Conservation (phyloP, 2,888 invertebrate species). For the Eilema caniola region DNA sequence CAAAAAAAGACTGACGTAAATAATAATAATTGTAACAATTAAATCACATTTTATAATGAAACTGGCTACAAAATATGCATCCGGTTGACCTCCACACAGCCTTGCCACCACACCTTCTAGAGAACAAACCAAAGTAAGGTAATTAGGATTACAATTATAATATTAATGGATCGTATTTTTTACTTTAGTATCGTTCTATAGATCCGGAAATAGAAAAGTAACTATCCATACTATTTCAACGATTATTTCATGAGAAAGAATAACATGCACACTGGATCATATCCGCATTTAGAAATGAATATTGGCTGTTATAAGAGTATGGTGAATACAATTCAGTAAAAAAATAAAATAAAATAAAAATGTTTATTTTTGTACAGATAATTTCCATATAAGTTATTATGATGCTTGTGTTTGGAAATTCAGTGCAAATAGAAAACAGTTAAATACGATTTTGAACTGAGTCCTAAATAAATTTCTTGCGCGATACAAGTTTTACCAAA, state of each 20-base stretch:
- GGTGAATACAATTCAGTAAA: no score
- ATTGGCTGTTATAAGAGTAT: background rate
- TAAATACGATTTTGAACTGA: no score
- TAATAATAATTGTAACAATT: slow-evolving; percentile 33
- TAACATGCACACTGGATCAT: background rate
- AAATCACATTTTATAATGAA: slow-evolving; percentile 46
- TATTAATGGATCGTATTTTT: slow-evolving; percentile 8
- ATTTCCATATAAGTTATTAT: no score
- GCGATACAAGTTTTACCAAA: no score
- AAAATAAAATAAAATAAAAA: no score
- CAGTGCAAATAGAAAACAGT: no score
- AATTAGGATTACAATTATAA: slow-evolving; percentile 26
- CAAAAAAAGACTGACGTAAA: slow-evolving; percentile 25
- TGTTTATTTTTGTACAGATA: no score
- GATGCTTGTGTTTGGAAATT: no score
- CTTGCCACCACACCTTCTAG: slow-evolving; percentile 77
- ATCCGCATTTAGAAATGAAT: background rate
- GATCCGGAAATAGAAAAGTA: slow-evolving; percentile 9
- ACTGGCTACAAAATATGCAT: slow-evolving; percentile 55
- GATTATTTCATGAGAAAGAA: background rate
- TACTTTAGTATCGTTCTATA: slow-evolving; percentile 1
- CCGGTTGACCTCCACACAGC: slow-evolving; percentile 77
- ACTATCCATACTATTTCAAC: background rate
- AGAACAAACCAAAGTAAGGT: slow-evolving; percentile 26
- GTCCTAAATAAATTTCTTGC: no score